phyloP scores from a whole-genome alignment of 2,888 invertebrate species.

The Antitype chi region DNA sequence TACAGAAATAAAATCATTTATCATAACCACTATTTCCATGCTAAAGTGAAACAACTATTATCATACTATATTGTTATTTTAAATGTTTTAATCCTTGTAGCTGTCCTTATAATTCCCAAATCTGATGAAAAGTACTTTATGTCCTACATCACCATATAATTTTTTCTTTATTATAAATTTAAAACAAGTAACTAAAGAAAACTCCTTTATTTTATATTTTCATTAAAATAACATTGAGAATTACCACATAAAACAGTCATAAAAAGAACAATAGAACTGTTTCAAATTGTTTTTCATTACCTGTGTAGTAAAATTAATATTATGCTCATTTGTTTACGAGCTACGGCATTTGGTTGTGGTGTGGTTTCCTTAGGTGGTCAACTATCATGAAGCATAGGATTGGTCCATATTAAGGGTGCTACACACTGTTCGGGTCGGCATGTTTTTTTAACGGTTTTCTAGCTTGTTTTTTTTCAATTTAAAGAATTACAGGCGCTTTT shows the following conservation, averaged over 20 bases:
- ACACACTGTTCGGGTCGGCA: no score
- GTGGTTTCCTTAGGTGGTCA: not conserved
- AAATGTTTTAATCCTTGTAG: not conserved
- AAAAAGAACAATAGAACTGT: slow-evolving; percentile 24
- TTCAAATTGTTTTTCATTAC: slow-evolving; percentile 3
- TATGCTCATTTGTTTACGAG: not conserved
- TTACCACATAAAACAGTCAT: slow-evolving; percentile 16
- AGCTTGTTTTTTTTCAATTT: no score
- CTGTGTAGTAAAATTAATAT: not conserved
- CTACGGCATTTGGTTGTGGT: not conserved
- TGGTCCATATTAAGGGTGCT: not conserved
- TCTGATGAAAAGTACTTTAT: not conserved
- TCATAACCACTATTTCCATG: no score
- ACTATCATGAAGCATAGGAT: not conserved
- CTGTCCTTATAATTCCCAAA: not conserved
- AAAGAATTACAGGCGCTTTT: no score
- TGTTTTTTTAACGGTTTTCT: no score
- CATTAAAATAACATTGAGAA: slow-evolving; percentile 10
- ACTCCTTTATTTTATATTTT: no score
- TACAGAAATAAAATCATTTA: no score
- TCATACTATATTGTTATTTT: no score
- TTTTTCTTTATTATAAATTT: not conserved
- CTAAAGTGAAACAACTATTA: no score
- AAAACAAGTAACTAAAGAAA: not conserved
- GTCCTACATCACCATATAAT: not conserved